Evolutionary conservation across 2,888 invertebrate genomes (phyloP).

Genomic region (Phragmatobia fuliginosa): DNA sequence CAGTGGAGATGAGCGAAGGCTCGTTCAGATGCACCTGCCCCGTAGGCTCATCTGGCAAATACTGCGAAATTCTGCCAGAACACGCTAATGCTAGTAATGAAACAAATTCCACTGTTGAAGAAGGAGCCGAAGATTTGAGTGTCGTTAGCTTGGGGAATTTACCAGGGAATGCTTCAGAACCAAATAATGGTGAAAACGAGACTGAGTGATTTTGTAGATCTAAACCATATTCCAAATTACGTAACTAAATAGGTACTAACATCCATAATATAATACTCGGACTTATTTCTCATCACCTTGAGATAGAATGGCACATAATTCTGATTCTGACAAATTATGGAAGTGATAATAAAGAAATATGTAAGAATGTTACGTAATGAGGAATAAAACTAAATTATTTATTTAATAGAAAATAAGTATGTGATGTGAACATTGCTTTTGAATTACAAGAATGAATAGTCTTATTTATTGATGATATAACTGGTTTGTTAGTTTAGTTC

Average conservation of each 20-base stretch:
- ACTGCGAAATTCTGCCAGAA: slow-evolving; percentile 89
- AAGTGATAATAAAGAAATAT: no score
- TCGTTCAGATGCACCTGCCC: slow-evolving; percentile 92
- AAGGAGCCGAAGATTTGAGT: slow-evolving; percentile 22
- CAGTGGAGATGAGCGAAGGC: slow-evolving; percentile 92
- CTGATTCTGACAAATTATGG: not conserved
- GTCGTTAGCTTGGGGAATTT: slow-evolving; percentile 20
- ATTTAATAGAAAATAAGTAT: not conserved
- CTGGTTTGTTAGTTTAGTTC: not conserved
- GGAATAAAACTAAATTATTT: slow-evolving; percentile 1
- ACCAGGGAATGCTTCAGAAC: slow-evolving; percentile 51
- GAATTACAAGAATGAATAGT: not conserved
- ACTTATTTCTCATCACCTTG: no score
- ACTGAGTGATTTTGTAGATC: slow-evolving; percentile 60
- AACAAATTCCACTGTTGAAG: slow-evolving; percentile 29
- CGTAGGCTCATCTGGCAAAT: slow-evolving; percentile 91
- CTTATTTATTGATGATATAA: slow-evolving; percentile 4
- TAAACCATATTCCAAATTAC: not conserved
- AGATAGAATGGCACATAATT: not conserved
- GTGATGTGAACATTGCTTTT: not conserved
- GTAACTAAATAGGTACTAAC: not conserved
- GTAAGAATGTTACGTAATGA: not conserved
- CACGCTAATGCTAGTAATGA: slow-evolving; percentile 56
- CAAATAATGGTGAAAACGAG: slow-evolving; percentile 69
- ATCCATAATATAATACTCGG: no score